These are phyloP conservation scores for Eolophus roseicapilla DNA, from an alignment of 2,113 vertebrate genomes.

Conservation along the genomic window DNA sequence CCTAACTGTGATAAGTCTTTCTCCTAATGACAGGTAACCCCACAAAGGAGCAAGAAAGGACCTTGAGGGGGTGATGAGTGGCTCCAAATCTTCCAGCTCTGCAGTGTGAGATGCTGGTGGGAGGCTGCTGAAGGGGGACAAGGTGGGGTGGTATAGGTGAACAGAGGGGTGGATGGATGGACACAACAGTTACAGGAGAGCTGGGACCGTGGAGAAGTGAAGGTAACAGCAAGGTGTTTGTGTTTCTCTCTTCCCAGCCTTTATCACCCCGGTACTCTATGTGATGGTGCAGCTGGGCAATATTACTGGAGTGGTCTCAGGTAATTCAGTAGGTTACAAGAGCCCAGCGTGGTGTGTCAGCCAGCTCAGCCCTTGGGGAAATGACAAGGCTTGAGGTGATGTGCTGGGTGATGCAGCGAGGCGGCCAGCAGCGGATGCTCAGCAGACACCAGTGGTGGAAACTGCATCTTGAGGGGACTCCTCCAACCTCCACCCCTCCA, in stretches of 20 bases:
- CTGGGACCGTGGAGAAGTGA: background rate
- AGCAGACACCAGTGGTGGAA: background rate
- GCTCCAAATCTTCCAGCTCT: background rate
- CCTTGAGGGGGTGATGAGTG: background rate
- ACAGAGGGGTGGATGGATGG: background rate
- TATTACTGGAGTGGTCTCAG: background rate
- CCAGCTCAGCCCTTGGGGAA: background rate
- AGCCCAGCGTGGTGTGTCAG: fast-evolving
- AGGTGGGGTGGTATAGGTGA: background rate
- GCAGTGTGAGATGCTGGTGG: background rate
- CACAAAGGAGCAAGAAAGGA: background rate
- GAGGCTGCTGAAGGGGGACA: background rate
- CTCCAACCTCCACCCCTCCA: background rate
- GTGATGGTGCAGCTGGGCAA: background rate
- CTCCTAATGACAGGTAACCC: background rate
- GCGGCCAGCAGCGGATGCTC: background rate
- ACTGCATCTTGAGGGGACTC: background rate
- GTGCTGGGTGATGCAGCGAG: background rate
- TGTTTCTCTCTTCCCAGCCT: background rate
- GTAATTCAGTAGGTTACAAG: background rate
- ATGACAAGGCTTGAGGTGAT: fast-evolving
- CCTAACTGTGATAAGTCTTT: background rate
- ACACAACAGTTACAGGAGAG: background rate
- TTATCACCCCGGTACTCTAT: fast-evolving
- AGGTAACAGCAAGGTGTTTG: background rate